Base-by-base conservation (phyloP, 1,140 invertebrate species). In the Nasonia longicornis region DNA sequence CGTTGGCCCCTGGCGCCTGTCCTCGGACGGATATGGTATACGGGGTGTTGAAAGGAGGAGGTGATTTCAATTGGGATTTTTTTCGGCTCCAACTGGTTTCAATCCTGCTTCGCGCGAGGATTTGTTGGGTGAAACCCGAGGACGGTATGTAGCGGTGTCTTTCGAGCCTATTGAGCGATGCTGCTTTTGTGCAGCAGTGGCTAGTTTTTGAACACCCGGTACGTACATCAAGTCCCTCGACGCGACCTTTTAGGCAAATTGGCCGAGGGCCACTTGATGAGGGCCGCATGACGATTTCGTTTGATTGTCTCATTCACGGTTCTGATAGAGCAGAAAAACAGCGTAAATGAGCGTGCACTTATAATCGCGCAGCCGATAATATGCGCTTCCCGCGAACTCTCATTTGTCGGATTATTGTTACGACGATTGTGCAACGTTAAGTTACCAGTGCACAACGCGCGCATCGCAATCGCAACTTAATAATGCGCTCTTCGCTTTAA, bases 161-260 rank as follows among this genome's bases (percentile, higher is more conserved):
- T 42, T 42, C 7, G 10, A 42, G 38, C 6, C 38, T 35, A 35
- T 35, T 35, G 38, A 42, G 38, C 0, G 7, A 8, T 2, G 38
- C 6, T 11, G 38, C 31, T 42, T 10, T 42, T 7, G 7, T 42
- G 38, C 10, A 42, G 38, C 10, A 42, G 38, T 42, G 38, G 16
- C 3, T 20, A 20, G 52, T 4, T 58, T 58, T 58, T 7, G 52
- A 58, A 58, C 52, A 58, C 52, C 52, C 52, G 52, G 20, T 58
- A 58, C 7, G 16, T 58, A 38, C 7, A 11, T 58, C 1, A n/a
- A 72, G 31, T 10, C 52, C 58, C 52, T n/a, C 63, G 45, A 8
- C 14, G 16, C 66, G 11, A 31, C 29, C 26, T 63, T 76, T 75
- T 81, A 76, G 20, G 73, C 35, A 58, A 81, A 66, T 75, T 75